A percentile compares a stretch with the other conserved stretches of the same genome.
Evolutionary conservation across 2,113 vertebrate species (phyloP).

Genomic region (Terrapene triunguis): DNA sequence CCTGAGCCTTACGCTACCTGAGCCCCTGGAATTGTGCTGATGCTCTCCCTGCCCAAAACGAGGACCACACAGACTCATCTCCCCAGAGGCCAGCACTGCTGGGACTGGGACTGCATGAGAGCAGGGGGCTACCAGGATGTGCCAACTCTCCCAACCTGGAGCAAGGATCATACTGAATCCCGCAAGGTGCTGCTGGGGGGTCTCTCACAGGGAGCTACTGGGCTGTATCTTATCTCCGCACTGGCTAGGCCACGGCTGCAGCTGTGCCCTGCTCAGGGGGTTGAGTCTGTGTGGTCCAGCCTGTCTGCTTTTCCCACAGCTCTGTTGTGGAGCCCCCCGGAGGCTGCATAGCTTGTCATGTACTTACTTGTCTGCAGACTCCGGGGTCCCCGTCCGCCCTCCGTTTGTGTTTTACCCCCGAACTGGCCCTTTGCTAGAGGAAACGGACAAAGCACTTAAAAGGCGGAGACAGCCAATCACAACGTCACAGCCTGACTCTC

Average conservation of each 20-base stretch:
- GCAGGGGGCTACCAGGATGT: not conserved
- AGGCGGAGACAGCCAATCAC: constrained; percentile 33
- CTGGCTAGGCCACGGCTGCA: not conserved
- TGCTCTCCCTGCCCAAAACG: not conserved
- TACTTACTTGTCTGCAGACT: not conserved
- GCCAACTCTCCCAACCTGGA: rapidly evolving
- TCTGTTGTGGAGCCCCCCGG: not conserved
- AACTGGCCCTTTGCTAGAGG: constrained; percentile 47
- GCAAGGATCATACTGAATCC: not conserved
- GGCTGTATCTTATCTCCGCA: not conserved
- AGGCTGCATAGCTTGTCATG: not conserved
- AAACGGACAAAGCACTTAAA: constrained; percentile 46
- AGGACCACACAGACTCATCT: not conserved
- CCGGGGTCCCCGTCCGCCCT: not conserved
- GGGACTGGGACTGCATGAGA: not conserved
- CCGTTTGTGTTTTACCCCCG: not conserved
- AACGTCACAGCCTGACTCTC: constrained; percentile 17
- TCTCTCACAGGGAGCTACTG: not conserved
- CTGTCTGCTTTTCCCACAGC: not conserved
- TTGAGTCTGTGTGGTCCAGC: not conserved
- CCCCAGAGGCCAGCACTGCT: not conserved
- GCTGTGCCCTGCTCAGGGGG: not conserved
- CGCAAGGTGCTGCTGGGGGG: too few species aligned
- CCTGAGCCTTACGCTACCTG: not conserved
- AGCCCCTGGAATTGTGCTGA: not conserved